Conservation (phyloP, 2,113 vertebrate genomes). For the Epinephelus fuscoguttatus region DNA sequence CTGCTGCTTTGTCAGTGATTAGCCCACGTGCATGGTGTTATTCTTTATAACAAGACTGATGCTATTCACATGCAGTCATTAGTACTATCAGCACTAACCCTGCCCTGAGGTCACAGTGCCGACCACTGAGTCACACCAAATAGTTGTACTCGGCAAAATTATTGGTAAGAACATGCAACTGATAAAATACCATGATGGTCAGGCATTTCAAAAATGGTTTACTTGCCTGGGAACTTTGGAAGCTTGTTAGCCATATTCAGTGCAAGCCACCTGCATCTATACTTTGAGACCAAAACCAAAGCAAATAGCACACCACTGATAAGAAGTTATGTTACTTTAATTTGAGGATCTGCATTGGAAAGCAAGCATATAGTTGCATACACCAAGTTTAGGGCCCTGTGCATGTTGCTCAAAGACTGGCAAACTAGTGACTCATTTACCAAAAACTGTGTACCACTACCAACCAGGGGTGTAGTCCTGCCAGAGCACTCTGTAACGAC, state of each 20-base stretch:
- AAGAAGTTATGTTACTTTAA: not conserved
- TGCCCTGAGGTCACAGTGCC: conserved; percentile 6
- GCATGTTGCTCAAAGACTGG: not conserved
- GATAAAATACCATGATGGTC: not conserved
- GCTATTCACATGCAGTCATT: not conserved
- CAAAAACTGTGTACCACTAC: not conserved
- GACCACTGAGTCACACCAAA: conserved; percentile 8
- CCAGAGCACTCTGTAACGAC: too few species aligned
- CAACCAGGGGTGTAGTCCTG: too few species aligned
- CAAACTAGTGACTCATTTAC: not conserved
- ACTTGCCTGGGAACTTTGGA: not conserved
- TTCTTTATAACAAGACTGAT: not conserved
- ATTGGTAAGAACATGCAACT: not conserved
- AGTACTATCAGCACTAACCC: not conserved
- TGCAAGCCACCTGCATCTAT: not conserved
- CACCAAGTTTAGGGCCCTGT: not conserved
- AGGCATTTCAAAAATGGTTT: not conserved
- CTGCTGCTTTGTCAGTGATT: too few species aligned
- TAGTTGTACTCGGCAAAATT: not conserved
- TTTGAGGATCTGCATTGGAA: not conserved
- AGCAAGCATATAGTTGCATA: too few species aligned
- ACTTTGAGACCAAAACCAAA: not conserved
- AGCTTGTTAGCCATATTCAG: not conserved
- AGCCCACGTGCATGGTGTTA: not conserved
- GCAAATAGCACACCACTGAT: not conserved